Percentiles rank a stretch among this genome's conserved stretches.
Evolutionary conservation across 92 coral and sea anemone genomes (phyloP).

Genomic region (Phenganax subtilis): DNA sequence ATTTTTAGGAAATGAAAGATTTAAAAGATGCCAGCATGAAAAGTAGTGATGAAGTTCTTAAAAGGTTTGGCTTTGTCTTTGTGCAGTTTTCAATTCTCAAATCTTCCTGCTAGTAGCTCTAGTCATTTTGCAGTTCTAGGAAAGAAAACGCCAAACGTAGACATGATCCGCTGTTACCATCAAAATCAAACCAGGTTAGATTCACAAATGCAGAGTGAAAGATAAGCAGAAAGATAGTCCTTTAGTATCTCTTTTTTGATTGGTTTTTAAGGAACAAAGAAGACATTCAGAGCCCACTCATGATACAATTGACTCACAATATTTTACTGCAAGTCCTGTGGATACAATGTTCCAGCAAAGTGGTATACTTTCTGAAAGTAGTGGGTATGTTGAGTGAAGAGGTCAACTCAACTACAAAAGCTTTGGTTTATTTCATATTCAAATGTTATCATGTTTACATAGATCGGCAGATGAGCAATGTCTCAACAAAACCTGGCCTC

Average conservation of each 20-base stretch:
- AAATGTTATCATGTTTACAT: not conserved
- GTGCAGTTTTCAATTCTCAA: no score
- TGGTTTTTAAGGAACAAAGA: not conserved
- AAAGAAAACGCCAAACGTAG: not conserved
- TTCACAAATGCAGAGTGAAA: no score
- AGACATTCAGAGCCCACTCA: not conserved
- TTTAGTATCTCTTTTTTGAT: no score
- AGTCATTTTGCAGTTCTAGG: conserved; percentile 3
- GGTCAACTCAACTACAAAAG: not conserved
- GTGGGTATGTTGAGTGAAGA: not conserved
- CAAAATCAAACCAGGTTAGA: no score
- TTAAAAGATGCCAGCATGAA: conserved; percentile 12
- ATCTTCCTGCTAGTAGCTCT: no score
- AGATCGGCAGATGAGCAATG: not conserved
- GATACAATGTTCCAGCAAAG: not conserved
- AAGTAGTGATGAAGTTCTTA: not conserved
- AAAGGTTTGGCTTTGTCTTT: not conserved
- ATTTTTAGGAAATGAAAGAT: conserved; percentile 21
- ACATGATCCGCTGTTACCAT: not conserved
- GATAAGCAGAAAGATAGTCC: no score
- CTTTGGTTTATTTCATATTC: not conserved
- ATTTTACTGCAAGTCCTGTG: conserved; percentile 36
- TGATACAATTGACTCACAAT: conserved; percentile 16
- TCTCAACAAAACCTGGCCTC: conserved; percentile 5
- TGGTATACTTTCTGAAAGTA: not conserved